These are phyloP conservation scores for Agapornis canus DNA, from an alignment of 2,797 vertebrate genomes.

Conservation along the genomic window DNA sequence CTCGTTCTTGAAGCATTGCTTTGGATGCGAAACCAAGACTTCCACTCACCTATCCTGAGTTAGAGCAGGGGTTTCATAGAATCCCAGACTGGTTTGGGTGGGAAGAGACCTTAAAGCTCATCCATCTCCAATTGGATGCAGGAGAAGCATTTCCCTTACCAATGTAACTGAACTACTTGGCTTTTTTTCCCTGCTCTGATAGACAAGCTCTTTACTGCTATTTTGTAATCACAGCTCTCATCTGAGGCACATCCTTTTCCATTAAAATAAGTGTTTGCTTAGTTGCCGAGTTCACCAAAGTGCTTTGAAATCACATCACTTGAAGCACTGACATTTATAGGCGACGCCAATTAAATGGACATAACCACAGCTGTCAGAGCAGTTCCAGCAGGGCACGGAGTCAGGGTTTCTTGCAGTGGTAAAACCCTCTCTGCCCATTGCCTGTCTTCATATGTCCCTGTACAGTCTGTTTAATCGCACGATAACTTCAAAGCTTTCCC, in stretches of 20 bases:
- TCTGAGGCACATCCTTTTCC: neutral
- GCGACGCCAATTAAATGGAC: neutral
- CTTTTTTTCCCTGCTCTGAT: fast-evolving
- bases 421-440: neutral
- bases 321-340: neutral
- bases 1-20: neutral
- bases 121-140: neutral
- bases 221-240: neutral
- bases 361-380: neutral
- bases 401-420: neutral
- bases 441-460: neutral
- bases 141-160: neutral
- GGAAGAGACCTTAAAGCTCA: neutral
- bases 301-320: neutral
- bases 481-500: neutral
- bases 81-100: neutral
- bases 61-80: neutral
- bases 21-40: neutral
- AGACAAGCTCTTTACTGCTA: neutral
- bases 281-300: neutral
- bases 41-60: neutral
- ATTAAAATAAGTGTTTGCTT: neutral
- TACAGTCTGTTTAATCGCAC: neutral
- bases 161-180: neutral
- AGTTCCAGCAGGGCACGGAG: neutral